phyloP scores from a whole-genome alignment of 2,113 vertebrate species.

The Phrynosoma blainvillii region DNA sequence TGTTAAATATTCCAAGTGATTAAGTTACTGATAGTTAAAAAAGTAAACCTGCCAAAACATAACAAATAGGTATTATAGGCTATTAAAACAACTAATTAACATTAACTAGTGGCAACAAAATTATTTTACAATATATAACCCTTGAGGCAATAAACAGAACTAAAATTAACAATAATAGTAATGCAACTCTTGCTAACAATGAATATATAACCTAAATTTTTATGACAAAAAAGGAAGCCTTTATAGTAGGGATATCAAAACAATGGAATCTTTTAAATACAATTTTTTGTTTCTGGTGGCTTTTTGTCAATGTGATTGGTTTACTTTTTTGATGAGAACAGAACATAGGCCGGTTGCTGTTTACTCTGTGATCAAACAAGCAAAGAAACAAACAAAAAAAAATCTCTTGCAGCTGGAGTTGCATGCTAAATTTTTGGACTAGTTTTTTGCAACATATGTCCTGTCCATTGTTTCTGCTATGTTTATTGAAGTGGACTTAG shows the following conservation, averaged over 20 bases:
- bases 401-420: conserved; percentile 77
- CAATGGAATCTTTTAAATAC: conserved; percentile 78
- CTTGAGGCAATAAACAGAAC: conserved; percentile 89
- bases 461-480: conserved; percentile 64
- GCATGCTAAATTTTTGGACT: conserved; percentile 76
- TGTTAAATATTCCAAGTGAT: conserved; percentile 91
- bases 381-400: conserved; percentile 52
- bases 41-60: conserved; percentile 98
- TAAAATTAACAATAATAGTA: conserved; percentile 94
- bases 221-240: conserved; percentile 78
- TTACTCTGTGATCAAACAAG: conserved; percentile 65
- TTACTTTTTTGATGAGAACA: conserved; percentile 99
- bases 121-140: conserved; percentile 88
- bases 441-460: conserved; percentile 69
- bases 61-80: conserved; percentile 91
- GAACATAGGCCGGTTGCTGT: conserved; percentile 73
- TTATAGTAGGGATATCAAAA: conserved; percentile 83
- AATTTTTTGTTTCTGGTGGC: conserved; percentile 84
- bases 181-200: conserved; percentile 89
- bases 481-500: conserved; percentile 54
- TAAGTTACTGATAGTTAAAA: conserved; percentile 98
- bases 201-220: conserved; percentile 86
- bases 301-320: conserved; percentile 91
- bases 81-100: conserved; percentile 90
- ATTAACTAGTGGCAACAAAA: conserved; percentile 92